Evolutionary conservation across 2,888 invertebrate species (phyloP).

Genomic region (Papilio demoleus): DNA sequence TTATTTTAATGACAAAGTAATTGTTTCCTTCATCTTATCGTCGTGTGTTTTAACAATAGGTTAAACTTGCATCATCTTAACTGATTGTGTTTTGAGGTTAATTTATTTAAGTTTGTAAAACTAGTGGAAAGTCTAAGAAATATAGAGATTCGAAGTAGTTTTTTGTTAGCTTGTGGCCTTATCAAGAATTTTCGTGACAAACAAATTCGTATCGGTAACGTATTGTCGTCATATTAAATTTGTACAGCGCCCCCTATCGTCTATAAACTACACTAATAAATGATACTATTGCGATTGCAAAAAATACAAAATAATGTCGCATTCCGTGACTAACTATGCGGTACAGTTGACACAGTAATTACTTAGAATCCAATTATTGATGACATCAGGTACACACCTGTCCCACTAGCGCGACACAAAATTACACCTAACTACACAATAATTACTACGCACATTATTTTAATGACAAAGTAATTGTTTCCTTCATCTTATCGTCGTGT

Average conservation of each 20-base stretch:
- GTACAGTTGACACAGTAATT: background rate
- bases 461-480: constrained; percentile 8
- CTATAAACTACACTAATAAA: too few relatives aligned
- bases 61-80: background rate
- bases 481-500: background rate
- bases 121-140: background rate
- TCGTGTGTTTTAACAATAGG: background rate
- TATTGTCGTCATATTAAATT: too few relatives aligned
- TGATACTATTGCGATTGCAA: too few relatives aligned
- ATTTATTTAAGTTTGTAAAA: background rate
- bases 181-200: too few relatives aligned
- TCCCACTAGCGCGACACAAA: constrained; percentile 8
- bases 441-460: constrained; percentile 17
- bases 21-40: constrained; percentile 1
- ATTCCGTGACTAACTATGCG: background rate
- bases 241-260: too few relatives aligned
- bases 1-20: constrained; percentile 14
- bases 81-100: background rate
- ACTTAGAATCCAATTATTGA: constrained; percentile 12
- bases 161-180: too few relatives aligned
- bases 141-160: too few relatives aligned
- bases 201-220: too few relatives aligned
- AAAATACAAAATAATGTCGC: background rate
- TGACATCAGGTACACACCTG: constrained; percentile 16
- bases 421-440: background rate